Evolutionary conservation across 2,888 invertebrate genomes (phyloP), one percentile per base, ranked within the genome.

Genomic region (Thymelicus sylvestris): DNA sequence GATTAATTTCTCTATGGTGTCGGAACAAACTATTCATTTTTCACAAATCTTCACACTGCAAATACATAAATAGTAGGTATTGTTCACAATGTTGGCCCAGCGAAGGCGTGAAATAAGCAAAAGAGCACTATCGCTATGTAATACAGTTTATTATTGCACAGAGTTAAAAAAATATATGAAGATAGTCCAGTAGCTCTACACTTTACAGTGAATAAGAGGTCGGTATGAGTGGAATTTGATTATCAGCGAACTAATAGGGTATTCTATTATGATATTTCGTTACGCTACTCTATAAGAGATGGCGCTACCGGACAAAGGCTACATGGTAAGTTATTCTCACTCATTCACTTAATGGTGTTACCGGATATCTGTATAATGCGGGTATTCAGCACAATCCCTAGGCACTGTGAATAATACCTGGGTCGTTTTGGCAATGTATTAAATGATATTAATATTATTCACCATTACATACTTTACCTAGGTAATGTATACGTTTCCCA

Each of bases 1-100:
- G 65, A 65, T 70, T 48, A 70, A 70, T 70, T 70, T 70, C 15
- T 60, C 64, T 70, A 70, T 70, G 59, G 65, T 44, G 65, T 65
- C 15, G 60, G 65, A 60, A 60, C 64, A 70, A 70, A 65, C 64
- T 70, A 70, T 65, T 65, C 13, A n/a, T 59, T 64, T 39, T 64
- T 48, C 57, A 64, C 63, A 57, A 55, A 48, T 64, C 57, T 69
- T 64, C 69, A 69, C 69, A 69, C 69, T 63, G 68, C 62, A 69
- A 47, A 64, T 64, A 69, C 63, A 69, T 64, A 68, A 67, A 67
- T 31, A 48, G 19, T 39, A 39, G 59, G 59, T 39, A 39, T 39
- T 39, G 59, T 59, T 38, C 59, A 38, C 59, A 39, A n/a, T 59
- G n/a, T 38, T 13, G 59, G 39, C 38, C 39, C 24, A 55, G 60